Conservation (phyloP, 2,113 vertebrate species). For the Hylia prasina region DNA sequence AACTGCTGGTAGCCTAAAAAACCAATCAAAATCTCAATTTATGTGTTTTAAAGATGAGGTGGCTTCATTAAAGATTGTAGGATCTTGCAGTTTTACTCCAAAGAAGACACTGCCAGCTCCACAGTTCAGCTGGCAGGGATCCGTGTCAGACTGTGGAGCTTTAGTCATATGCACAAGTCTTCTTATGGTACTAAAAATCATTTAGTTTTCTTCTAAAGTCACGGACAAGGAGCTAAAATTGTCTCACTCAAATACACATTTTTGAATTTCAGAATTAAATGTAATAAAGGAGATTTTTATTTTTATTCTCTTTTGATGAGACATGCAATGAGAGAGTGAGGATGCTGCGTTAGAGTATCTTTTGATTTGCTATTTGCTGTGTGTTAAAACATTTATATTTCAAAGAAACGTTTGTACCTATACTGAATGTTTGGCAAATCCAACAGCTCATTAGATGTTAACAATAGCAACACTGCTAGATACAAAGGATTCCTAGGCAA, state of each 20-base stretch:
- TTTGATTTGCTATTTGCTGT: conserved; percentile 50
- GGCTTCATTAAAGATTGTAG: not conserved
- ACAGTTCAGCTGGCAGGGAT: not conserved
- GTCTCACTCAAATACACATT: not conserved
- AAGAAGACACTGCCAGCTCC: not conserved
- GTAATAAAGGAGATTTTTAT: not conserved
- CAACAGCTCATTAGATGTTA: conserved; percentile 62
- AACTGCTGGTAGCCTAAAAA: not conserved
- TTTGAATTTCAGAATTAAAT: conserved; percentile 16
- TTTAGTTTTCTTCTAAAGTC: not conserved
- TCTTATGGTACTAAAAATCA: not conserved
- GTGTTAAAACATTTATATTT: conserved; percentile 45
- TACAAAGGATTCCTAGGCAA: conserved; percentile 59
- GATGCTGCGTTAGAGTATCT: not conserved
- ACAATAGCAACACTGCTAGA: conserved; percentile 58
- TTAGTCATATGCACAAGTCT: not conserved
- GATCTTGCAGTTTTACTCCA: not conserved
- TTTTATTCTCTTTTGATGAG: conserved; percentile 16
- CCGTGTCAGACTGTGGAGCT: rapidly evolving
- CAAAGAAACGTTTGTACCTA: conserved; percentile 12
- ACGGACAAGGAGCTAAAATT: not conserved
- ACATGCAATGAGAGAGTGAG: not conserved
- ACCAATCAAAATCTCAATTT: not conserved
- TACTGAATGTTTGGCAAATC: not conserved
- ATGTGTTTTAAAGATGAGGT: not conserved